phyloP scores from a whole-genome alignment of 1,140 invertebrate species.

The Stratiolaelaps scimitus region DNA sequence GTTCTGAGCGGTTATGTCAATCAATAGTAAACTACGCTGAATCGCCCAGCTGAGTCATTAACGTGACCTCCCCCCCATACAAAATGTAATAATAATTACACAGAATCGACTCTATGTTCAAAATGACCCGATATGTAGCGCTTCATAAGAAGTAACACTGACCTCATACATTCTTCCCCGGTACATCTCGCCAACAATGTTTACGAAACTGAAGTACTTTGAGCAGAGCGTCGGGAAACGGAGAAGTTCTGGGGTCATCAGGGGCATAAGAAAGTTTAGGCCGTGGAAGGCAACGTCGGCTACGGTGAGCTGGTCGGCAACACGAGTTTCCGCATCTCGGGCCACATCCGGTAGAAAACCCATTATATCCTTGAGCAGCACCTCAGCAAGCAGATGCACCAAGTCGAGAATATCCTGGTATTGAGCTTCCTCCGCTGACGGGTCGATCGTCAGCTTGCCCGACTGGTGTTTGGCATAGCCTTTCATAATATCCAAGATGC shows the following conservation, averaged over 20 bases:
- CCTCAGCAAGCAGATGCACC: conserved; percentile 56
- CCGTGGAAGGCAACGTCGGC: conserved; percentile 57
- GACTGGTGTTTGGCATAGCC: conserved; percentile 54
- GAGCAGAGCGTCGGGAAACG: conserved; percentile 55
- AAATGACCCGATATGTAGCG: no score
- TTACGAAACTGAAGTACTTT: conserved; percentile 52
- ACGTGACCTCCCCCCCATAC: no score
- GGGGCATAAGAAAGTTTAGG: conserved; percentile 56
- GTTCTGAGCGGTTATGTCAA: no score
- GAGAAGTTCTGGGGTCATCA: conserved; percentile 59
- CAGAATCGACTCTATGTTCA: no score
- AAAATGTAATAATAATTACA: no score
- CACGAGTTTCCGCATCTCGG: conserved; percentile 35
- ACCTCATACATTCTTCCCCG: conserved; percentile 47
- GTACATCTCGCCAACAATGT: conserved; percentile 54
- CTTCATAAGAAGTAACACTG: background rate
- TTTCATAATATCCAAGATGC: conserved; percentile 51
- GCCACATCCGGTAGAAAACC: conserved; percentile 44
- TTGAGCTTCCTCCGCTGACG: conserved; percentile 52
- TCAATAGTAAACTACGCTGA: no score
- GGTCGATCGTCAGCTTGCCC: conserved; percentile 44
- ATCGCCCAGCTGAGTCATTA: no score
- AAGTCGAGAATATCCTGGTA: conserved; percentile 58
- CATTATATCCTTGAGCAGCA: conserved; percentile 58
- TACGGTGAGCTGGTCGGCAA: conserved; percentile 39